Conservation (phyloP, 1,140 invertebrate genomes). For the Drosophila saltans region DNA sequence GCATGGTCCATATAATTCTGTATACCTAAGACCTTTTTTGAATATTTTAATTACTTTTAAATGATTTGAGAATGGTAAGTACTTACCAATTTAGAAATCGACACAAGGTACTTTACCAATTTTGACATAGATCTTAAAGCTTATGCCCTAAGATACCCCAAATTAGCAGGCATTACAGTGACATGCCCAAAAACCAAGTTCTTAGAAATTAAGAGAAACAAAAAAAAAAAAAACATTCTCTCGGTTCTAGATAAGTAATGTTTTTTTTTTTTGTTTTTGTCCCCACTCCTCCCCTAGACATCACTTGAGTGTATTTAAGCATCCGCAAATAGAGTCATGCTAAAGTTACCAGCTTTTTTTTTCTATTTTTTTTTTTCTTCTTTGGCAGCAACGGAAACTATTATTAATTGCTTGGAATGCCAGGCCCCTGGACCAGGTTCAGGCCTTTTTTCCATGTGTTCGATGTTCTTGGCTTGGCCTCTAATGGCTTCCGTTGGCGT, state of each 20-base stretch:
- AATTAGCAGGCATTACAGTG: conserved; percentile 38
- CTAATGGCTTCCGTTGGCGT: conserved; percentile 76
- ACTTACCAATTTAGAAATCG: too few relatives aligned
- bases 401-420: conserved; percentile 78
- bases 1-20: too few relatives aligned
- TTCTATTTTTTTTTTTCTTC: conserved; percentile 33
- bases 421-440: conserved; percentile 35
- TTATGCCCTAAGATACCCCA: conserved; percentile 25
- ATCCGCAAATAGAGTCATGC: conserved; percentile 40
- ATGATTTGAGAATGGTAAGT: too few relatives aligned
- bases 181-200: conserved; percentile 34
- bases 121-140: conserved; percentile 25
- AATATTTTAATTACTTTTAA: too few relatives aligned
- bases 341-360: conserved; percentile 52
- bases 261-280: too few relatives aligned
- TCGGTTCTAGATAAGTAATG: conserved; percentile 19
- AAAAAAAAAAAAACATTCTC: conserved; percentile 18
- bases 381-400: conserved; percentile 70
- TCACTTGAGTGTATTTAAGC: conserved; percentile 2
- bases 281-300: not conserved
- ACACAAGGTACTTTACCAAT: not conserved
- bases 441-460: conserved; percentile 17
- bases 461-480: conserved; percentile 43
- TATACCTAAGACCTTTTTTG: too few relatives aligned
- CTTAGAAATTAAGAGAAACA: conserved; percentile 21